Evolutionary conservation across 2,888 invertebrate genomes (phyloP).

Genomic region (Scelioninae gen. 2): DNA sequence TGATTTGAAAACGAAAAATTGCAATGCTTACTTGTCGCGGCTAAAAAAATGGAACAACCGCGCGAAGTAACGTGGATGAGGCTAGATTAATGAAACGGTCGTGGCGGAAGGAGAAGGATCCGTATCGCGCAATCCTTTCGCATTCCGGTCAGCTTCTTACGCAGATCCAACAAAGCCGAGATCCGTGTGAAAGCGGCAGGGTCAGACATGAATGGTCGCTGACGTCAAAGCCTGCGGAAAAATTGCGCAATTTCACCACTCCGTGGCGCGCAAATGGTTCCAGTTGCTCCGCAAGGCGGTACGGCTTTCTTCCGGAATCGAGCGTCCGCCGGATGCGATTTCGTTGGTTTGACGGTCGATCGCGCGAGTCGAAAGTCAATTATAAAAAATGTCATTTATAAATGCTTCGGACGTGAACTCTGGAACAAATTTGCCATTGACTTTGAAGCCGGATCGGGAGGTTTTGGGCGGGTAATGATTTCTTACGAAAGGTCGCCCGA

Average conservation of each 20-base stretch:
- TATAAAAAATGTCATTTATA: no score
- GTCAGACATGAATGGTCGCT: slow-evolving; percentile 70
- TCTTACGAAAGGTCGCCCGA: no score
- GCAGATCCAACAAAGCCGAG: slow-evolving; percentile 68
- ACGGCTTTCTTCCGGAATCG: slow-evolving; percentile 67
- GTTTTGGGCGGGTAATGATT: no score
- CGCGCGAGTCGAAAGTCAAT: no score
- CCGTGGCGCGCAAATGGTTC: slow-evolving; percentile 60
- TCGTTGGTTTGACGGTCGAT: slow-evolving; percentile 23
- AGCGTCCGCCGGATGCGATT: slow-evolving; percentile 40
- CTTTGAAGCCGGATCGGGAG: no score
- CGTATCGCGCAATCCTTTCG: slow-evolving; percentile 59
- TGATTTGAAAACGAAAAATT: no score
- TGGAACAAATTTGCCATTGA: no score
- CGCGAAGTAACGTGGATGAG: slow-evolving; percentile 35
- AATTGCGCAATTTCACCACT: slow-evolving; percentile 74
- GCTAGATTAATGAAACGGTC: slow-evolving; percentile 54
- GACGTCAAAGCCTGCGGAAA: slow-evolving; percentile 73
- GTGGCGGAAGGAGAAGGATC: slow-evolving; percentile 58
- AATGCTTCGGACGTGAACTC: no score
- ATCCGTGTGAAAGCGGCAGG: slow-evolving; percentile 74
- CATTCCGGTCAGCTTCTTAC: slow-evolving; percentile 61
- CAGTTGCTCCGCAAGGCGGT: slow-evolving; percentile 59
- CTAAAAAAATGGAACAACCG: slow-evolving; percentile 55
- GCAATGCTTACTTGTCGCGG: no score